Evolutionary conservation across 2,113 vertebrate genomes (phyloP), one percentile per base, ranked within the genome.

Genomic region (Microcebus jonahi): DNA sequence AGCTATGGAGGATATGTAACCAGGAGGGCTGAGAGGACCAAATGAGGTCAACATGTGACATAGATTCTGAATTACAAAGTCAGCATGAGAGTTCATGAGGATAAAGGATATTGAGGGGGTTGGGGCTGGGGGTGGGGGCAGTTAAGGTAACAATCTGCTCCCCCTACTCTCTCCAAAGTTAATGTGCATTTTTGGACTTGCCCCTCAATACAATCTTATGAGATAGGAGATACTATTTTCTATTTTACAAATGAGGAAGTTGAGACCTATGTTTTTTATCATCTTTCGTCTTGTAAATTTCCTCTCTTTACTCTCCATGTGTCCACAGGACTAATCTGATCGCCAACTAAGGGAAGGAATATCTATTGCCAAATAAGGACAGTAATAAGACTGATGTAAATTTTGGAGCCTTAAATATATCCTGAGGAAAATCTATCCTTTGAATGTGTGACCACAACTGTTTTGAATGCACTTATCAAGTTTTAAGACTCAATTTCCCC

Each of bases 401-500:
- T 76, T 67, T 20, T 68, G 45, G 55, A 39, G 18, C 31, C 36
- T 70, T 68, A 76, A 71, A 18, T 39, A 50, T 6, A 92, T 53
- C 61, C 61, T 20, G 31, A 82, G 61, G 31, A 39, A 88, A 96
- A 53, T 8, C 17, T 53, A 0, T 70, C 34, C 63, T 75, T 70
- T 17, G 31, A 48, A 9, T 61, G 17, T 34, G 21, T 87, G 63
- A 87, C n/a, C 55, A 84, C 45, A 77, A 23, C 29, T 25, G 11
- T 67, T 86, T 68, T 67, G 12, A 53, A 79, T 31, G 13, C 3
- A 63, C 18, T 67, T 89, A 57, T 15, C 45, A 36, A 59, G 17
- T 85, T 87, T 81, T 61, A 77, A 97, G 81, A 94, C 63, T 84
- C n/a, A 90, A 90, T 29, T 73, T 27, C 4, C 65, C 34, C 61